Base-by-base conservation (phyloP, 1,140 invertebrate species). In the Trichogramma pretiosum region DNA sequence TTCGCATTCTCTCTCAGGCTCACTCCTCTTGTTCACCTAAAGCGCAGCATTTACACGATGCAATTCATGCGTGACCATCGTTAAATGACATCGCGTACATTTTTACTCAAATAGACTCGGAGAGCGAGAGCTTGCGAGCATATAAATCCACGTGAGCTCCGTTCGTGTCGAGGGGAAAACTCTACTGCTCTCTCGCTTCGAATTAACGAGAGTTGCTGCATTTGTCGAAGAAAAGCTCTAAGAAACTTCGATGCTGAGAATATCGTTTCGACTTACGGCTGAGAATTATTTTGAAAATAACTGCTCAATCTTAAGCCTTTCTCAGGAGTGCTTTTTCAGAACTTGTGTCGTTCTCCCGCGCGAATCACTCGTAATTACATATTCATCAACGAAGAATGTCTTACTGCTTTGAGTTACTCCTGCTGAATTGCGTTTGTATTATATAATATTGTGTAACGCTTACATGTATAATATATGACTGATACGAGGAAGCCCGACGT, bases 341-440 rank as follows among this genome's bases (percentile, higher is more conserved):
- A n/a, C n/a, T n/a, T n/a, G n/a, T n/a, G n/a, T n/a, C n/a, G n/a
- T n/a, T n/a, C n/a, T n/a, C n/a, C n/a, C n/a, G 51, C 50, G 53
- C 44, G 51, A 56, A 53, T 54, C 34, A 47, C 56, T 54, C 51
- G 54, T 56, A 62, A 68, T 68, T 67, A 66, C 53, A 59, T 63
- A 65, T 68, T 67, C 64, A 68, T 65, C 62, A 58, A 61, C 55
- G 50, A 61, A 64, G 53, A 56, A 56, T 58, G 55, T 56, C 52
- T 52, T 54, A n/a, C n/a, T n/a, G n/a, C n/a, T n/a, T 52, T 46
- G 52, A 50, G 46, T 44, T 46, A 43, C 42, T n/a, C n/a, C 26
- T 9, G 7, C 26, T 13, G 13, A 8, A 30, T 9, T 30, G 13
- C 26, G 13, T 30, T 9, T 13, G n/a, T n/a, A n/a, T n/a, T n/a